Evolutionary conservation across 2,888 invertebrate genomes (phyloP).

Genomic region (Capitulum mitella): DNA sequence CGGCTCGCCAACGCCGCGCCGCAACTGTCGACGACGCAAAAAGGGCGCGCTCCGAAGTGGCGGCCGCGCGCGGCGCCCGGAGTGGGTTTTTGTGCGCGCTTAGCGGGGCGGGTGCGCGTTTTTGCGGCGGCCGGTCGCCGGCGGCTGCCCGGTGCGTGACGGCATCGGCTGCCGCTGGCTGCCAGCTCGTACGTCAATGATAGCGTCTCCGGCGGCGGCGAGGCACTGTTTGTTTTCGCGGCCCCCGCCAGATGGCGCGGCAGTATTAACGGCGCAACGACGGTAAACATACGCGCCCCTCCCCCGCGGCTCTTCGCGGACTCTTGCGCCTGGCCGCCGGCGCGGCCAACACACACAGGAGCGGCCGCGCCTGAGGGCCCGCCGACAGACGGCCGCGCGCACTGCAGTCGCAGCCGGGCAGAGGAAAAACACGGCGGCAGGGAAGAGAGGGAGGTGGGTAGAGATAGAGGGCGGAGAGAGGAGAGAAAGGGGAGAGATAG

Average conservation of each 20-base stretch:
- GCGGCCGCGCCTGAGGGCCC: background rate
- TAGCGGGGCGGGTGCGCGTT: background rate
- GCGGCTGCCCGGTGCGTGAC: background rate
- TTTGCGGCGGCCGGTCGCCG: background rate
- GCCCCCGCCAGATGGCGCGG: background rate
- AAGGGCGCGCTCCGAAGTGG: background rate
- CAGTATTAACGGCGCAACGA: background rate
- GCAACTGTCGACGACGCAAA: background rate
- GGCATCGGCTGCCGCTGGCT: background rate
- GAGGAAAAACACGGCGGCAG: background rate
- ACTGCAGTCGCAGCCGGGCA: background rate
- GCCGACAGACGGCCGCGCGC: background rate
- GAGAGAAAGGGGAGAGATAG: background rate
- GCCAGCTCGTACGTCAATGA: background rate
- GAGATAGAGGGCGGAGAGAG: background rate
- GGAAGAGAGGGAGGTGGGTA: background rate
- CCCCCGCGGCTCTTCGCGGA: background rate
- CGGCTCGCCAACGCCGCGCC: background rate
- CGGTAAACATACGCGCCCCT: background rate
- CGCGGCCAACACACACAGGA: background rate
- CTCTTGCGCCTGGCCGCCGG: background rate
- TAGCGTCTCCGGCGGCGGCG: background rate
- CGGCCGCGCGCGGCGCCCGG: background rate
- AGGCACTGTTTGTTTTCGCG: background rate
- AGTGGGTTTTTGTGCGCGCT: background rate